Percentiles rank a stretch among this genome's conserved stretches.
Conservation (phyloP, 2,888 invertebrate genomes). For the Ichneumoninae sp. region DNA sequence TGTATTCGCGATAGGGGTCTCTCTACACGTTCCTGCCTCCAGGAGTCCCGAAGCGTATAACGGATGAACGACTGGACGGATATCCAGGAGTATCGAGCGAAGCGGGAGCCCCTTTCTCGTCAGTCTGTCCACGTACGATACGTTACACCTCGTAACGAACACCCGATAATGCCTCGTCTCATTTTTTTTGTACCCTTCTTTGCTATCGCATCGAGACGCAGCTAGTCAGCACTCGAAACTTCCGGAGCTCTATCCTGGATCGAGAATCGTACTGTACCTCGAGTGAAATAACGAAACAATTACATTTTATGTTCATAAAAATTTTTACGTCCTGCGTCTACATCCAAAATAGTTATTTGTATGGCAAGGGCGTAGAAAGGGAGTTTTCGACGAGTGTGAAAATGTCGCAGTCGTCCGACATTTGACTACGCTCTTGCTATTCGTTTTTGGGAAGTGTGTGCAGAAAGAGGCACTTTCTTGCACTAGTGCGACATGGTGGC, state of each 20-base stretch:
- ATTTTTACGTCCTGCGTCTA: not conserved
- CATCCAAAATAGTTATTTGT: not conserved
- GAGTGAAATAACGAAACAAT: not conserved
- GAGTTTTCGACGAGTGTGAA: too few relatives aligned
- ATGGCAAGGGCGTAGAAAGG: not conserved
- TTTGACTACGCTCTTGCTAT: not conserved
- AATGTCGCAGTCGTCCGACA: too few relatives aligned
- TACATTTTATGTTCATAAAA: not conserved
- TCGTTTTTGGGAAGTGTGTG: too few relatives aligned
- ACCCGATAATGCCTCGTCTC: slow-evolving; percentile 55
- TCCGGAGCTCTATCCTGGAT: not conserved
- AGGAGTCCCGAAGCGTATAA: slow-evolving; percentile 61
- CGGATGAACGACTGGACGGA: slow-evolving; percentile 62
- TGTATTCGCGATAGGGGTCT: slow-evolving; percentile 59
- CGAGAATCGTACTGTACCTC: not conserved
- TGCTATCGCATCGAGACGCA: not conserved
- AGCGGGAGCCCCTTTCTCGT: slow-evolving; percentile 36
- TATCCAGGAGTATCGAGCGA: slow-evolving; percentile 39
- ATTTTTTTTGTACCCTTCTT: slow-evolving; percentile 32
- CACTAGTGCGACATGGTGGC: too few relatives aligned
- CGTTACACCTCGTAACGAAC: slow-evolving; percentile 64
- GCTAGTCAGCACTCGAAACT: not conserved
- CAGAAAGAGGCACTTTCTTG: too few relatives aligned
- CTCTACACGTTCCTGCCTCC: slow-evolving; percentile 1
- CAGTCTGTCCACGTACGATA: slow-evolving; percentile 66